phyloP scores from a whole-genome alignment of 1,140 invertebrate genomes.

The Heliothis subflexa region DNA sequence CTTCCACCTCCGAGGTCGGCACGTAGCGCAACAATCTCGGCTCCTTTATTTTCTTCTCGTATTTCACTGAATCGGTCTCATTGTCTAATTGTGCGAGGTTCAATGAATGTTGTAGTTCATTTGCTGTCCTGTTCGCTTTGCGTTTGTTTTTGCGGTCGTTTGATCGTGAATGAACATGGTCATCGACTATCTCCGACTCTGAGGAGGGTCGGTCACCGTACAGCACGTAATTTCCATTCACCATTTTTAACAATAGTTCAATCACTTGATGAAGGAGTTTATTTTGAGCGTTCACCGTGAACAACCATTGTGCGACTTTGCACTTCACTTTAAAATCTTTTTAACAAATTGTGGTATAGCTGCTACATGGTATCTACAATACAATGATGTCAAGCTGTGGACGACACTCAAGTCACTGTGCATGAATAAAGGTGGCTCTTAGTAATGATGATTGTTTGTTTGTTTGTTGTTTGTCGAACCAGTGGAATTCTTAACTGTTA shows the following conservation, averaged over 20 bases:
- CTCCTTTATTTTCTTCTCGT: conserved; percentile 79
- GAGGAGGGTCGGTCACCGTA: conserved; percentile 80
- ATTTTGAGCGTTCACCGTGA: conserved; percentile 26
- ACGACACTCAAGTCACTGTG: conserved; percentile 47
- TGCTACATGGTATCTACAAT: not conserved
- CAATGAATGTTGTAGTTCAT: conserved; percentile 69
- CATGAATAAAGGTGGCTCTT: conserved; percentile 58
- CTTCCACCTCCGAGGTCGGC: conserved; percentile 76
- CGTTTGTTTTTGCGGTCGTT: conserved; percentile 72
- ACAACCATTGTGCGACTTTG: not conserved
- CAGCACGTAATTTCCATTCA: conserved; percentile 80
- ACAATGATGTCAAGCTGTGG: conserved; percentile 14
- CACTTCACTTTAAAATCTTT: conserved; percentile 17
- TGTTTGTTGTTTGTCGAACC: conserved; percentile 62
- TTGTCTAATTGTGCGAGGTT: conserved; percentile 76
- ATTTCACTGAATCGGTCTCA: conserved; percentile 81
- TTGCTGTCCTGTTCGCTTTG: conserved; percentile 68
- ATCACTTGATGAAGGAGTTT: not conserved
- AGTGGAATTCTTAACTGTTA: conserved; percentile 70
- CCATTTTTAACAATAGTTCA: conserved; percentile 66
- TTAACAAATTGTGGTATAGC: not conserved
- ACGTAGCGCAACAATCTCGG: conserved; percentile 76
- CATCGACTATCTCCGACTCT: conserved; percentile 77
- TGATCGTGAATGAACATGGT: conserved; percentile 77
- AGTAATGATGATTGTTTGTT: conserved; percentile 76